Conservation (phyloP, 1,140 invertebrate genomes). For the Leucophenga varia region DNA sequence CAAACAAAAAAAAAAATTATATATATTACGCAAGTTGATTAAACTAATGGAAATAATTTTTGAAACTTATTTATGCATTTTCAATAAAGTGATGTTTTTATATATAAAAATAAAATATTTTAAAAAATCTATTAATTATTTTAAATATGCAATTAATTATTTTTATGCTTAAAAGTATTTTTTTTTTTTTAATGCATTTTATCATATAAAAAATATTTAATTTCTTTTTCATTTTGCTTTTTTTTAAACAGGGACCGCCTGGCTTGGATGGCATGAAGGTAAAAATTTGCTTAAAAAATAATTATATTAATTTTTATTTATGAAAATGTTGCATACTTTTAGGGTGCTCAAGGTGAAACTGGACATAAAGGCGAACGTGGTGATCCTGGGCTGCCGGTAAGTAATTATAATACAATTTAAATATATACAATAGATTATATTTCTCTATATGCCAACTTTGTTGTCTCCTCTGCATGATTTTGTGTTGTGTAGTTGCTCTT, state of each 20-base stretch:
- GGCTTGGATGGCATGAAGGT: conserved; percentile 76
- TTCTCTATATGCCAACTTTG: too few relatives aligned
- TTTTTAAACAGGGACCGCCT: conserved; percentile 70
- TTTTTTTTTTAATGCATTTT: conserved; percentile 14
- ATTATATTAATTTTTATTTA: conserved; percentile 10
- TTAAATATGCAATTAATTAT: not conserved
- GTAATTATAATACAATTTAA: conserved; percentile 58
- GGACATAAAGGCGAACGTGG: conserved; percentile 88
- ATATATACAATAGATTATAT: too few relatives aligned
- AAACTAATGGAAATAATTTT: conserved; percentile 7
- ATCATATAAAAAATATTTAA: not conserved
- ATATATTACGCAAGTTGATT: conserved; percentile 10
- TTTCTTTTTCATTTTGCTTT: conserved; percentile 38
- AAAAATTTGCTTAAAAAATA: conserved; percentile 26
- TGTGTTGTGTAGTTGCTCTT: not conserved
- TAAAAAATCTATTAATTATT: not conserved
- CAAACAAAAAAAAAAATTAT: conserved; percentile 3
- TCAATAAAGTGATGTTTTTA: conserved; percentile 53
- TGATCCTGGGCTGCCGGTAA: conserved; percentile 87
- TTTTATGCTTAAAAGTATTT: not conserved
- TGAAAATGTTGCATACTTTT: conserved; percentile 21
- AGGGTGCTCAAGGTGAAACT: conserved; percentile 89
- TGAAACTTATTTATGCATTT: conserved; percentile 43
- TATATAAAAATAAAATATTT: conserved; percentile 23
- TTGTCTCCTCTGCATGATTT: not conserved